These are phyloP conservation scores for Noctua comes DNA, from an alignment of 2,888 invertebrate genomes.

Conservation along the genomic window DNA sequence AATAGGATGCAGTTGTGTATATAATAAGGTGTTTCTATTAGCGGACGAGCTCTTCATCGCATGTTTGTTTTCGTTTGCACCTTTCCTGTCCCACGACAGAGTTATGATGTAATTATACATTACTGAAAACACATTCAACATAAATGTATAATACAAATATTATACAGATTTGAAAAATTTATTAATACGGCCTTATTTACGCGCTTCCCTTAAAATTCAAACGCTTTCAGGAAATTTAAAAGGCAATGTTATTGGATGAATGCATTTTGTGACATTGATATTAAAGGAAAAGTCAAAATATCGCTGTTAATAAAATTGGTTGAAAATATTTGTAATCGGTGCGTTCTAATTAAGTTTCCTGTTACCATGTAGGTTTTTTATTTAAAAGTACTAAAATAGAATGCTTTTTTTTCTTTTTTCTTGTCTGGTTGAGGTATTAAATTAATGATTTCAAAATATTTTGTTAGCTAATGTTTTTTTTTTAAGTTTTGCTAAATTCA, in stretches of 20 bases:
- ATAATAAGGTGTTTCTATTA: constrained; percentile 74
- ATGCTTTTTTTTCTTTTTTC: background rate
- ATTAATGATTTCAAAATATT: no score
- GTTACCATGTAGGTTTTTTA: background rate
- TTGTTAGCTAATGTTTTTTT: no score
- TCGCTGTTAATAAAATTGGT: background rate
- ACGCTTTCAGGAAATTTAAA: constrained; percentile 2
- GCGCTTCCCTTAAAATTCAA: background rate
- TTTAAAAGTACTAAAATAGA: background rate
- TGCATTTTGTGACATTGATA: constrained; percentile 19
- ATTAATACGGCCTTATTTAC: background rate
- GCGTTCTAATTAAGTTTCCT: background rate
- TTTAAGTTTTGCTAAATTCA: background rate
- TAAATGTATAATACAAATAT: constrained; percentile 11
- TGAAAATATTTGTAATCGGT: background rate
- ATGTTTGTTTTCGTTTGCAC: constrained; percentile 81
- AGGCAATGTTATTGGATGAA: background rate
- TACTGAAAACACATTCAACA: constrained; percentile 30
- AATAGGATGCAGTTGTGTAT: constrained; percentile 66
- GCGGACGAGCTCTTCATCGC: constrained; percentile 72
- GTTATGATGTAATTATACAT: constrained; percentile 59
- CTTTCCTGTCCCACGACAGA: constrained; percentile 85
- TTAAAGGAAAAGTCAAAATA: constrained; percentile 19
- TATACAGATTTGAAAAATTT: background rate
- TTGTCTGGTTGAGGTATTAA: background rate